Conservation (phyloP, 2,797 vertebrate species). For the Eidolon dupreanum region DNA sequence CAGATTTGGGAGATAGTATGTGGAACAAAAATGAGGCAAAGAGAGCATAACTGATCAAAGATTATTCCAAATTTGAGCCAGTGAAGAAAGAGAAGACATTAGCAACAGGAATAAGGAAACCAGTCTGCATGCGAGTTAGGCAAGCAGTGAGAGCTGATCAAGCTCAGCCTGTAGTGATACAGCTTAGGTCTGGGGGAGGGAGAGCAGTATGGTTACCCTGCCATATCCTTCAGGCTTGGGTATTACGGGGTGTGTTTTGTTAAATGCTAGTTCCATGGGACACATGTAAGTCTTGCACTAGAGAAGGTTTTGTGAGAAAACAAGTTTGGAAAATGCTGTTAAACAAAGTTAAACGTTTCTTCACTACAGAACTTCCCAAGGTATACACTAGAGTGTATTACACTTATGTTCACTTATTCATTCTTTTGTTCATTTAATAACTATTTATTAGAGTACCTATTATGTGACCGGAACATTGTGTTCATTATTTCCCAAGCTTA, state of each 20-base stretch:
- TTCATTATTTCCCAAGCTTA: slow-evolving; percentile 4
- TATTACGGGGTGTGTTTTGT: neutral
- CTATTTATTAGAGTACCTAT: neutral
- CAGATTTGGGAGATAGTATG: neutral
- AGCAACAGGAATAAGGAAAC: neutral
- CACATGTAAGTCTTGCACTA: neutral
- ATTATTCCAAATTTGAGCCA: neutral
- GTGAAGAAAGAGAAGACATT: neutral
- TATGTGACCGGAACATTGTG: neutral
- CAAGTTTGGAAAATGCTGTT: neutral
- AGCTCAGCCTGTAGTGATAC: neutral
- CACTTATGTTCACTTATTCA: neutral
- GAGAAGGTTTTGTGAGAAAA: slow-evolving; percentile 11
- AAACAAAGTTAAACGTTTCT: neutral
- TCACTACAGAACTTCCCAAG: neutral
- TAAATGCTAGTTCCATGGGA: neutral
- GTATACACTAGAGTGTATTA: neutral
- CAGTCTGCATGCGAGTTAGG: neutral
- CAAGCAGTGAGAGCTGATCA: neutral
- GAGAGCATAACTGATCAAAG: neutral
- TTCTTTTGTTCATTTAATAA: neutral
- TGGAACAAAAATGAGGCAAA: neutral
- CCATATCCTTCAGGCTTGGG: neutral
- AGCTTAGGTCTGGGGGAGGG: neutral
- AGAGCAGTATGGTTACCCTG: fast-evolving